A percentile compares a stretch with the other conserved stretches of the same genome.
These are phyloP conservation scores for Prinia subflava DNA, from an alignment of 2,113 vertebrate species.

Conservation along the genomic window DNA sequence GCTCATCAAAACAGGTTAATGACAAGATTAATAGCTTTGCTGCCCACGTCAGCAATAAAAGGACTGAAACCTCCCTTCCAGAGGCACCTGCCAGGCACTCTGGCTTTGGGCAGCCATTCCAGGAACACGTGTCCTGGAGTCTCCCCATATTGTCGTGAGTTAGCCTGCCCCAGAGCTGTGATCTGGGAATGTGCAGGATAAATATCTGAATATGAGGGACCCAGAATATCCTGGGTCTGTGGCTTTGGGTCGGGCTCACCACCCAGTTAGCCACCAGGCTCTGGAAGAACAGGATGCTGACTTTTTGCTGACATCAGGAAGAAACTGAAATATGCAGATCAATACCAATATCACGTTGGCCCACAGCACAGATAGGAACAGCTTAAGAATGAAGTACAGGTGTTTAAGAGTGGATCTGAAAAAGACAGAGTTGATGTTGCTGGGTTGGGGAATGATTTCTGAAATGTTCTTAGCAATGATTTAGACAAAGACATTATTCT, in stretches of 20 bases:
- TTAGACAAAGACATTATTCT: background rate
- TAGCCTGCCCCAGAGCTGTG: background rate
- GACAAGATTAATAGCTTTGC: background rate
- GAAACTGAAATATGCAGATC: background rate
- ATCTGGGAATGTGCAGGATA: background rate
- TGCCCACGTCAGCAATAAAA: background rate
- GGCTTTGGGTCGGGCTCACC: background rate
- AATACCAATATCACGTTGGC: background rate
- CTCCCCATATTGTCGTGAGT: background rate
- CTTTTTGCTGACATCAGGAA: background rate
- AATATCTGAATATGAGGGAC: background rate
- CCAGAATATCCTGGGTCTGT: accelerated
- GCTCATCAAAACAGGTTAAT: background rate
- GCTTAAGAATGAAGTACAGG: background rate
- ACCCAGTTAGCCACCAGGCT: background rate
- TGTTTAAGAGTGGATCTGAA: background rate
- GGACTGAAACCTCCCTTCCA: background rate
- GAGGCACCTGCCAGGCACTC: background rate
- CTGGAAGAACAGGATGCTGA: background rate
- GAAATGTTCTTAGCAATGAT: background rate
- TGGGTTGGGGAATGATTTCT: background rate
- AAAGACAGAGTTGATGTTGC: background rate
- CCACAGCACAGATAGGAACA: background rate
- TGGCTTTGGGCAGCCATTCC: background rate
- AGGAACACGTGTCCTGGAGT: accelerated